Base-by-base conservation (phyloP, 1,140 invertebrate genomes). In the Musca domestica region DNA sequence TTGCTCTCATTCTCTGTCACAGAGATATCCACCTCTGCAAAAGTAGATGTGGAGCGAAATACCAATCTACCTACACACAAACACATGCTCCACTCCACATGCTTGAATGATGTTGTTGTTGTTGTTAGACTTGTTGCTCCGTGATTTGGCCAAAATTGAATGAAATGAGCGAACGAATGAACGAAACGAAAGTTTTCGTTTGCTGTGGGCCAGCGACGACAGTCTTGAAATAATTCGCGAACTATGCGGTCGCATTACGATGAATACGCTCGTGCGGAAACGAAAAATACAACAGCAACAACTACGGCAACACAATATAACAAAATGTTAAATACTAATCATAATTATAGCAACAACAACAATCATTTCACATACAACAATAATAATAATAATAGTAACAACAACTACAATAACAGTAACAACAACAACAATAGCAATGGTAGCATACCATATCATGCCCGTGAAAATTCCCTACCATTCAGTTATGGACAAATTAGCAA, bases 401-500 rank as follows among this genome's bases (percentile, higher is more conserved):
- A 56, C 48, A 65, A 15, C 30, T 25, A 56, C 22, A 69, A 20
- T 49, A 51, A 66, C 51, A 52, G 20, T 46, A 66, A 49, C 30
- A 75, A 71, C 67, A 41, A 41, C 10, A 12, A 12, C 34, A 73
- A 64, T 9, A 74, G 70, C 71, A 73, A 67, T 49, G 71, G 75
- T 65, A 70, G 74, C 30, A 89, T 91, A 70, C 91, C 91, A 7
- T 94, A 93, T 83, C 92, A 93, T 85, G 90, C 91, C 41, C 83
- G 91, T 61, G 87, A 90, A 73, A 89, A 91, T 73, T 90, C 89
- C 66, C 84, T 89, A 69, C 91, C 91, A n/a, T 94, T 94, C 77
- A 90, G 88, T 52, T 93, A 93, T 81, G 89, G 89, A 23, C 67
- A 71, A 58, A 80, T 77, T 56, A 76, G 71, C 71, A 79, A 76